These are phyloP conservation scores for Siphlonurus alternatus DNA, from an alignment of 2,888 invertebrate genomes.

Conservation along the genomic window DNA sequence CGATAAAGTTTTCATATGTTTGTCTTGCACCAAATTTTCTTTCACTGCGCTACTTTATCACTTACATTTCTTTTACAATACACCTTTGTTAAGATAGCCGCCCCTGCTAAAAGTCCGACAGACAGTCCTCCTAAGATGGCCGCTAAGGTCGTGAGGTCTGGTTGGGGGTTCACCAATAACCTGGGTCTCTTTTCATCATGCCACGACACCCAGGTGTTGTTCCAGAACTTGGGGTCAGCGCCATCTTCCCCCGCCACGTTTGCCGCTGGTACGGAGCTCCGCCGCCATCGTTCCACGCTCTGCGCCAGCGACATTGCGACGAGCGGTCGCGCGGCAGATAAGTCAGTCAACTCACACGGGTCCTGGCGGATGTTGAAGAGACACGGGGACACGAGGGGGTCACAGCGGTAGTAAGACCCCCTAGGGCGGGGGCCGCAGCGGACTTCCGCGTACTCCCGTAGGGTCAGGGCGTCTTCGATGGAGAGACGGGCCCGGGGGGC, in stretches of 20 bases:
- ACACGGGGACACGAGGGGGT: constrained; percentile 23
- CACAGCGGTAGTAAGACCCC: constrained; percentile 16
- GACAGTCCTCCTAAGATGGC: not conserved
- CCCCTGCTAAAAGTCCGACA: not conserved
- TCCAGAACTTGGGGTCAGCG: constrained; percentile 34
- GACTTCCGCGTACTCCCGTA: constrained; percentile 8
- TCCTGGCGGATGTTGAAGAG: constrained; percentile 26
- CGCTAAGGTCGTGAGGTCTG: not conserved
- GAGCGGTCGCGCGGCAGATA: constrained; percentile 26
- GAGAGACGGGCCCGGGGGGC: constrained; percentile 4
- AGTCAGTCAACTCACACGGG: constrained; percentile 29
- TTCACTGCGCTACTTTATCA: not conserved
- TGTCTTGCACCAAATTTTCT: no score
- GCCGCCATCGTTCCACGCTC: constrained; percentile 26
- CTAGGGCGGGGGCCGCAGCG: constrained; percentile 2
- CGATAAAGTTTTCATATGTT: no score
- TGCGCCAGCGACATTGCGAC: constrained; percentile 28
- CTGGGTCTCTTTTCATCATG: constrained; percentile 22
- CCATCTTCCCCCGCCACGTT: constrained; percentile 29
- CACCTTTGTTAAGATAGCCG: not conserved
- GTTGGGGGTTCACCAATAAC: not conserved
- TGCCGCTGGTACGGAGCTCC: constrained; percentile 26
- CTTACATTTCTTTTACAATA: not conserved
- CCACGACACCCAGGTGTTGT: constrained; percentile 41
- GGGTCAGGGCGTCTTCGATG: constrained; percentile 1